Base-by-base conservation (phyloP, 2,113 vertebrate genomes). In the Limanda limanda region DNA sequence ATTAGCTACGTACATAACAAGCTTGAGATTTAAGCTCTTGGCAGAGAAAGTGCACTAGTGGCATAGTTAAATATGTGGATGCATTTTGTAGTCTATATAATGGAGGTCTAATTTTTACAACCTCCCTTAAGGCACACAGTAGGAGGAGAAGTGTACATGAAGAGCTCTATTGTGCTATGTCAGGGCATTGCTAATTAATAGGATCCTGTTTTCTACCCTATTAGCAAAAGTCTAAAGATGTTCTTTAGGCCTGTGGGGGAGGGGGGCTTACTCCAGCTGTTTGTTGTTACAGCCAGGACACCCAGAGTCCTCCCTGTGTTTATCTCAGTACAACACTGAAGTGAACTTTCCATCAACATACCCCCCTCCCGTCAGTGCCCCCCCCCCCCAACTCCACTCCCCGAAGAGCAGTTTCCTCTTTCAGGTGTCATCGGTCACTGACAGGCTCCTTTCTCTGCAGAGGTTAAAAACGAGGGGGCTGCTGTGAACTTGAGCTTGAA, bases 281-380 rank as follows among this genome's bases (percentile, higher is more conserved):
- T 91, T 92, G 78, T 78, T 87, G 84, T 91, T 94, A 90, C 42
- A 82, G 77, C 13, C 48, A 79, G 81, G 52, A 92, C 89, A 91
- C 90, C 76, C 86, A 40, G 83, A 74, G 70, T 71, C 47, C 47
- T 51, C 47, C 47, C 47, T 88, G 88, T 92, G 88, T 94, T 94
- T 92, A 93, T 90, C 86, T 85, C 71, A 90, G 78, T 47, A 68
- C 23, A 59, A 71, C 54, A 42, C 63, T 83, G 4, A 69, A 52
- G 88, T 85, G 62, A 91, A 84, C 82, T 82, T 77, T 86, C 76
- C 85, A 89, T 79, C 62, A 69, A 68, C 78, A 74, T 37, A 27
- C 56, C 31, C 35, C 31, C n/a, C 60, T 4, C 27, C 23, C 58
- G 31, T 54, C 64, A 6, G 0, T 2, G 5, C 10, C 3, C 11